Conservation (phyloP, 2,797 vertebrate genomes). For the Poecilia gillii region DNA sequence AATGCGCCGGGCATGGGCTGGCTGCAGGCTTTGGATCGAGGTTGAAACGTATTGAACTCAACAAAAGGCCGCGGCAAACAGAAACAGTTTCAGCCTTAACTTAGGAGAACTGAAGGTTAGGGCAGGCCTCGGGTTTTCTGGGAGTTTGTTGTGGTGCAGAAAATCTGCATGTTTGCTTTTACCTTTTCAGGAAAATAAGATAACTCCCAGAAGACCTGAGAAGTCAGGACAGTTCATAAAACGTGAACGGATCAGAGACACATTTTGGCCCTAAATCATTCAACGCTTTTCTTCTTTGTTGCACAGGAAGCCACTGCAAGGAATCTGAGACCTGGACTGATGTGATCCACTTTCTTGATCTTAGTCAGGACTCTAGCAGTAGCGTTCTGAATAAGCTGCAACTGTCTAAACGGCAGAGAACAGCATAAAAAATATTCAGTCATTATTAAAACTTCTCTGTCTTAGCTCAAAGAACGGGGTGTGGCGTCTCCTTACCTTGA, state of each 20-base stretch:
- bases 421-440: constrained; percentile 46
- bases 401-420: constrained; percentile 69
- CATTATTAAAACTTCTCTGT: constrained; percentile 42
- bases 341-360: constrained; percentile 63
- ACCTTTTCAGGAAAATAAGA: neutral
- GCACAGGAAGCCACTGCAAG: constrained; percentile 62
- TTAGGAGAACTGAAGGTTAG: constrained; percentile 53
- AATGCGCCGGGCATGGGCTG: constrained; percentile 25
- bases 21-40: constrained; percentile 27
- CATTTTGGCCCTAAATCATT: constrained; percentile 37
- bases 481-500: constrained; percentile 74
- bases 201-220: constrained; percentile 64
- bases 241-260: constrained; percentile 48
- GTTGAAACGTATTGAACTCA: constrained; percentile 41
- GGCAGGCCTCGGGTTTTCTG: constrained; percentile 63
- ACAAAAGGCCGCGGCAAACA: constrained; percentile 52
- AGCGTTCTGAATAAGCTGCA: constrained; percentile 68
- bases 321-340: constrained; percentile 70
- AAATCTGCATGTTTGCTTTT: constrained; percentile 25
- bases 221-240: constrained; percentile 36
- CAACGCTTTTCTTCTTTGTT: constrained; percentile 36
- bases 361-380: constrained; percentile 67
- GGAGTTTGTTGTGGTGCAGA: constrained; percentile 34
- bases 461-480: constrained; percentile 1
- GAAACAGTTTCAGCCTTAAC: constrained; percentile 44